Conservation (phyloP, 2,797 vertebrate genomes). For the Hoplostethus mediterraneus region DNA sequence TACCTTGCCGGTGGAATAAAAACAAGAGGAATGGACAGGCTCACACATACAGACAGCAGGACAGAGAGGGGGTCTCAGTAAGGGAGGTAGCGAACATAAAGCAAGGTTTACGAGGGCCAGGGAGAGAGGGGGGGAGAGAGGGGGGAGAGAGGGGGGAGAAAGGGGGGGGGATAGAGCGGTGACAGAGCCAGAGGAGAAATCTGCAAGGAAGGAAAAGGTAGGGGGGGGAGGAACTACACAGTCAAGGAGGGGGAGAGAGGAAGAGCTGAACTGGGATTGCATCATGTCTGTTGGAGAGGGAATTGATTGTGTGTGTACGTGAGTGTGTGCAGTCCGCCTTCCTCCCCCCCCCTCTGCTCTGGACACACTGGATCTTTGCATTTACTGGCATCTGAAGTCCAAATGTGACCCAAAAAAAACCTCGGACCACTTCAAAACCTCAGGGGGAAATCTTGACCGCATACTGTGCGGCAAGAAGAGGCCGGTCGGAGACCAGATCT, state of each 20-base stretch:
- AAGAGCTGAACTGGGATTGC: constrained; percentile 19
- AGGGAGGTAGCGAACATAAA: constrained; percentile 43
- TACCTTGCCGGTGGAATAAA: constrained; percentile 44
- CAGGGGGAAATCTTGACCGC: too few species aligned
- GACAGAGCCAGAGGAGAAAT: constrained; percentile 33
- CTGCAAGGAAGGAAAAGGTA: constrained; percentile 30
- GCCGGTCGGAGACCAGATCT: too few species aligned
- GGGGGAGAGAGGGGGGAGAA: constrained; percentile 25
- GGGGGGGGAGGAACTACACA: constrained; percentile 7
- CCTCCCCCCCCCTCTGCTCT: neutral
- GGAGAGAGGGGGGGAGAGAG: constrained; percentile 1
- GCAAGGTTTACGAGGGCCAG: constrained; percentile 42
- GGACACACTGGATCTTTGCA: too few species aligned
- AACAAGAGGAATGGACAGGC: constrained; percentile 42
- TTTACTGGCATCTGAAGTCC: too few species aligned
- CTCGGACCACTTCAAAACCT: too few species aligned
- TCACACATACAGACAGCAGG: constrained; percentile 39
- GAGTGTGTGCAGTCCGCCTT: neutral
- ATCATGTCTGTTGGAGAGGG: constrained; percentile 6
- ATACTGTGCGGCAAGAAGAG: too few species aligned
- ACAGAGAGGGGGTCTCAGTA: constrained; percentile 18
- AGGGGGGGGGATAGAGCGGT: neutral
- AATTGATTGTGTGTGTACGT: neutral
- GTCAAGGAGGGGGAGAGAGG: constrained; percentile 2
- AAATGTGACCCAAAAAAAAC: too few species aligned